Percentiles rank a stretch among this genome's conserved stretches.
phyloP scores from a whole-genome alignment of 2,888 invertebrate species.

The Drosophila helvetica region DNA sequence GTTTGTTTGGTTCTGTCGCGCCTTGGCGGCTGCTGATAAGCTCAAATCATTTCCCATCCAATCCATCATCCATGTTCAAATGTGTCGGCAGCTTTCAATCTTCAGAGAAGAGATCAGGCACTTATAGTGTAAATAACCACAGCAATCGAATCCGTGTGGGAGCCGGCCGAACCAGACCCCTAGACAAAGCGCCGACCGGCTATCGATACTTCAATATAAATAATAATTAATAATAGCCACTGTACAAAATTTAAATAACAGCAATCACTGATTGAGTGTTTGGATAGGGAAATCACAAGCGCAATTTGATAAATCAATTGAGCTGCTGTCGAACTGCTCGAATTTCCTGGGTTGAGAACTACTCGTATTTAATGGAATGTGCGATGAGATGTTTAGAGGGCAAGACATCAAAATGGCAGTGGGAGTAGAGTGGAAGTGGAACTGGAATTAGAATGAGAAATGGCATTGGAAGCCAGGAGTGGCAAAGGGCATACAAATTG shows the following conservation, averaged over 20 bases:
- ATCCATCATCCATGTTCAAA: too few species aligned
- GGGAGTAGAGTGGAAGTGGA: not conserved
- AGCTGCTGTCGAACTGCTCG: conserved; percentile 33
- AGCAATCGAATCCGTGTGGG: not conserved
- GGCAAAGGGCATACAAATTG: not conserved
- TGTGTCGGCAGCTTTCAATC: not conserved
- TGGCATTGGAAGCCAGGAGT: too few species aligned
- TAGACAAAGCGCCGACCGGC: not conserved
- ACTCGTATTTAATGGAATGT: conserved; percentile 6
- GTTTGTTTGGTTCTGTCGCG: not conserved
- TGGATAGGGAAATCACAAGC: conserved; percentile 48
- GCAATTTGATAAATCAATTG: conserved; percentile 53
- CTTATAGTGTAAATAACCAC: not conserved
- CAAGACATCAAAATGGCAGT: not conserved
- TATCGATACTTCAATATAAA: conserved; percentile 23
- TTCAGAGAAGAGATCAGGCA: not conserved
- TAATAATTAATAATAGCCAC: conserved; percentile 12
- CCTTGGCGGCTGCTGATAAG: not conserved
- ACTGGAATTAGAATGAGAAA: not conserved
- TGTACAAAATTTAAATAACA: not conserved
- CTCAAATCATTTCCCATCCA: too few species aligned
- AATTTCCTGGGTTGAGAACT: conserved; percentile 4
- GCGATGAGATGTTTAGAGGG: not conserved
- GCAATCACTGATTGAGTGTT: conserved; percentile 3
- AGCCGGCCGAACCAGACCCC: not conserved